Conservation (phyloP, 2,888 invertebrate genomes). For the Acleris holmiana region DNA sequence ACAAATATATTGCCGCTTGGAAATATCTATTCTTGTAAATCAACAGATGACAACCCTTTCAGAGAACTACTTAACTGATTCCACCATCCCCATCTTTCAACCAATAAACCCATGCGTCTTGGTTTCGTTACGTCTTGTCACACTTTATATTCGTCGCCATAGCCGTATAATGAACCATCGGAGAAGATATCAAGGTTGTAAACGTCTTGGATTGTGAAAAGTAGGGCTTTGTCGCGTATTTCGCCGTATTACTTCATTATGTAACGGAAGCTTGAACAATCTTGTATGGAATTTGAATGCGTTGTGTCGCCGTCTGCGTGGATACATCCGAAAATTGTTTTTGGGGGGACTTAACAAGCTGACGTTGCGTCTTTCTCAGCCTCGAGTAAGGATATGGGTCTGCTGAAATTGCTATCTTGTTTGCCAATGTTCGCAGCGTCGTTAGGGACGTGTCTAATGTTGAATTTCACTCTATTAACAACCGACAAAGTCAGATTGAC, state of each 20-base stretch:
- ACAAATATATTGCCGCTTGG: slow-evolving; percentile 1
- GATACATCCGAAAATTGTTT: slow-evolving; percentile 34
- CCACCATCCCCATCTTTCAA: slow-evolving; percentile 32
- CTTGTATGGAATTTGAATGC: slow-evolving; percentile 35
- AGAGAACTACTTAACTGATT: slow-evolving; percentile 36
- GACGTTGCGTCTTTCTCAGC: slow-evolving; percentile 4
- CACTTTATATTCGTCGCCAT: slow-evolving; percentile 6
- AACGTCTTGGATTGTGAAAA: not conserved
- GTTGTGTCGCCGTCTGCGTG: slow-evolving; percentile 17
- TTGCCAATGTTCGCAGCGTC: too few species aligned
- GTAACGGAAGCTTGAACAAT: slow-evolving; percentile 34
- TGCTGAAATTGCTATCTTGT: too few species aligned
- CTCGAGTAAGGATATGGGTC: too few species aligned
- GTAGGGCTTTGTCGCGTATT: slow-evolving; percentile 26
- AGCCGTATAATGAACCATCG: not conserved
- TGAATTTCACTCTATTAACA: too few species aligned
- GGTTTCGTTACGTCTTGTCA: slow-evolving; percentile 28
- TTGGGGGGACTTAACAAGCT: slow-evolving; percentile 28
- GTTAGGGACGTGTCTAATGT: too few species aligned
- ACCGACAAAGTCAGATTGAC: too few species aligned
- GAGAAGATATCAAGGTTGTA: not conserved
- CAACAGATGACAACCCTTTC: slow-evolving; percentile 30
- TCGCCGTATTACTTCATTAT: slow-evolving; percentile 36
- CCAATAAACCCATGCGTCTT: slow-evolving; percentile 36
- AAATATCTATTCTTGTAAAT: slow-evolving; percentile 33